Evolutionary conservation across 2,888 invertebrate genomes (phyloP).

Genomic region (Adelphocoris suturalis): DNA sequence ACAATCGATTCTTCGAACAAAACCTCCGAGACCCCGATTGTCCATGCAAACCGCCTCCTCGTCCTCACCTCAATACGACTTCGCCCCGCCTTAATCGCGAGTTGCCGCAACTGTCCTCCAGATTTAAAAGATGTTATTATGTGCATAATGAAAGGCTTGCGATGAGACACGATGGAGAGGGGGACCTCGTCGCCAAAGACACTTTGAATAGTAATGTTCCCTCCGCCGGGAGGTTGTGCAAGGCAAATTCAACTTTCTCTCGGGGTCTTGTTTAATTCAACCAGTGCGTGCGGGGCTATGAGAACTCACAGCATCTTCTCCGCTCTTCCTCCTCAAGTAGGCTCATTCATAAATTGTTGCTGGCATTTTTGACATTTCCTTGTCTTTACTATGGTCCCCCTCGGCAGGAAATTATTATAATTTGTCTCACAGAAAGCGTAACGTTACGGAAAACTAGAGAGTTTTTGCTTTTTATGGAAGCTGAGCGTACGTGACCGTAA

Average conservation of each 20-base stretch:
- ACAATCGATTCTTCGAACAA: background rate
- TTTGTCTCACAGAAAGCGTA: too few species aligned
- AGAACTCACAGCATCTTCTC: too few species aligned
- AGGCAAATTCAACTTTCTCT: constrained; percentile 42
- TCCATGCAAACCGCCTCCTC: background rate
- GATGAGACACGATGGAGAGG: background rate
- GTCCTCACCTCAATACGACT: background rate
- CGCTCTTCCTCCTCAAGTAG: too few species aligned
- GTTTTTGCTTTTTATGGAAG: too few species aligned
- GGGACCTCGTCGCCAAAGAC: constrained; percentile 31
- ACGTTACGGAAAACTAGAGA: too few species aligned
- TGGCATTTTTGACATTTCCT: too few species aligned
- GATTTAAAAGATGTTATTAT: constrained; percentile 42
- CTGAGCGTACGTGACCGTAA: too few species aligned
- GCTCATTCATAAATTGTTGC: too few species aligned
- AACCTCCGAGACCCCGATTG: background rate
- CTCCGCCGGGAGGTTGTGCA: background rate
- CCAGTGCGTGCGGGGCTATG: background rate
- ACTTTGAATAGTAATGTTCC: constrained; percentile 33
- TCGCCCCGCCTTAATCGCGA: background rate
- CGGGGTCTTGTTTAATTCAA: background rate
- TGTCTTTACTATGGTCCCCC: too few species aligned
- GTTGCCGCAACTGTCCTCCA: background rate
- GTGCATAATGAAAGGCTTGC: constrained; percentile 18
- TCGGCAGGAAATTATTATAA: too few species aligned